These are phyloP conservation scores for Cariama cristata DNA, from an alignment of 2,113 vertebrate species.

Conservation along the genomic window DNA sequence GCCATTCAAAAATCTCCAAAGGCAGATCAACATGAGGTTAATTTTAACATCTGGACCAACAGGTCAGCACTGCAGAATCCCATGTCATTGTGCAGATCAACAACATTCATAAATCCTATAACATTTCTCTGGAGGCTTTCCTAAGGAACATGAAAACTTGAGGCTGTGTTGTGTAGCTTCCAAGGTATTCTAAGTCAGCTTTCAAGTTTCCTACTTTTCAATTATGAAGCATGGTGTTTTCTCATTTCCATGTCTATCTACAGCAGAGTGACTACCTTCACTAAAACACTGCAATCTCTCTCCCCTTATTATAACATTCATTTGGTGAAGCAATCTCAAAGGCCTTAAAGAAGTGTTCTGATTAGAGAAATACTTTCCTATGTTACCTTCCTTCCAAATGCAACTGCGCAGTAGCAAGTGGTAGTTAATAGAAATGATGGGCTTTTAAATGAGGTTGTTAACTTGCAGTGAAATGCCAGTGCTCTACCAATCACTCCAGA, in stretches of 20 bases:
- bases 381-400: background rate
- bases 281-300: background rate
- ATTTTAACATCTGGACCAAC: background rate
- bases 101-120: background rate
- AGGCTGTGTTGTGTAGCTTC: background rate
- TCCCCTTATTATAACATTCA: background rate
- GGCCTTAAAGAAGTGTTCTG: background rate
- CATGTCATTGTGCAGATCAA: background rate
- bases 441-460: background rate
- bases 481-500: background rate
- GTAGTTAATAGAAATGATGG: background rate
- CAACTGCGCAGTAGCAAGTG: accelerated
- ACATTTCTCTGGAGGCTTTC: background rate
- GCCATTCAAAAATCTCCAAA: background rate
- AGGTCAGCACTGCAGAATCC: background rate
- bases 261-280: background rate
- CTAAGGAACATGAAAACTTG: background rate
- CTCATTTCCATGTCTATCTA: background rate
- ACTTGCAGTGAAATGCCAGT: background rate
- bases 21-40: background rate
- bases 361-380: background rate
- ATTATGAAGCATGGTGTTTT: background rate
- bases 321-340: background rate
- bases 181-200: background rate
- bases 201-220: background rate